Conservation (phyloP, 1,140 invertebrate species). For the Lasioglossum albipes region DNA sequence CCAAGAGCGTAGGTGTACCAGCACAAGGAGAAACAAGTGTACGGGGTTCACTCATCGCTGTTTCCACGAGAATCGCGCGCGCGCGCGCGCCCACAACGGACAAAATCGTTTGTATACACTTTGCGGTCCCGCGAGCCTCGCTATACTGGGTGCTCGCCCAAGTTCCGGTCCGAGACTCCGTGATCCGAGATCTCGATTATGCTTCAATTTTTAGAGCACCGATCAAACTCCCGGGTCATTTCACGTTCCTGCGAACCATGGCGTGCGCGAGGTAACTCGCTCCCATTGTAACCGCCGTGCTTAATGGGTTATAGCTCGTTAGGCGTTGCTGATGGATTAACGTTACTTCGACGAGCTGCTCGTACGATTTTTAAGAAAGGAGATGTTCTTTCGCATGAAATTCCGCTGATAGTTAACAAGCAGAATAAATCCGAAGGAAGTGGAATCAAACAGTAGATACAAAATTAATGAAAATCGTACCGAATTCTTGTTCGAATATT, state of each 20-base stretch:
- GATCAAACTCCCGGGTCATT: constrained; percentile 9
- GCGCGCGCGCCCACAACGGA: constrained; percentile 1
- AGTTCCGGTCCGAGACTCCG: no score
- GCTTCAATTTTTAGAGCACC: neutral
- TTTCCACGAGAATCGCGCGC: constrained; percentile 21
- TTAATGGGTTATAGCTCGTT: constrained; percentile 41
- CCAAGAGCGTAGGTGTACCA: constrained; percentile 10
- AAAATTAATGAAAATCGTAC: no score
- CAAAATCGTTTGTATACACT: constrained; percentile 46
- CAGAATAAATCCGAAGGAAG: no score
- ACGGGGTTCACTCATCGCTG: constrained; percentile 22
- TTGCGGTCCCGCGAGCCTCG: constrained; percentile 23
- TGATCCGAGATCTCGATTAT: no score
- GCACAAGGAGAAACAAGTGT: constrained; percentile 34
- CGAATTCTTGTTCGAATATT: no score
- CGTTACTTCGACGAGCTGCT: neutral
- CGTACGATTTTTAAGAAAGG: no score
- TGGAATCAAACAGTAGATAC: no score
- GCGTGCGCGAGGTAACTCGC: constrained; percentile 27
- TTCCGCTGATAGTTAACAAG: no score
- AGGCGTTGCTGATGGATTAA: constrained; percentile 30
- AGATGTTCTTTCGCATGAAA: no score
- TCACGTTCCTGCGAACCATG: constrained; percentile 13
- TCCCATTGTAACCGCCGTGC: constrained; percentile 18
- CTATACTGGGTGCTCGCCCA: constrained; percentile 3